Base-by-base conservation (phyloP, 2,797 vertebrate species). In the Aythya fuligula region DNA sequence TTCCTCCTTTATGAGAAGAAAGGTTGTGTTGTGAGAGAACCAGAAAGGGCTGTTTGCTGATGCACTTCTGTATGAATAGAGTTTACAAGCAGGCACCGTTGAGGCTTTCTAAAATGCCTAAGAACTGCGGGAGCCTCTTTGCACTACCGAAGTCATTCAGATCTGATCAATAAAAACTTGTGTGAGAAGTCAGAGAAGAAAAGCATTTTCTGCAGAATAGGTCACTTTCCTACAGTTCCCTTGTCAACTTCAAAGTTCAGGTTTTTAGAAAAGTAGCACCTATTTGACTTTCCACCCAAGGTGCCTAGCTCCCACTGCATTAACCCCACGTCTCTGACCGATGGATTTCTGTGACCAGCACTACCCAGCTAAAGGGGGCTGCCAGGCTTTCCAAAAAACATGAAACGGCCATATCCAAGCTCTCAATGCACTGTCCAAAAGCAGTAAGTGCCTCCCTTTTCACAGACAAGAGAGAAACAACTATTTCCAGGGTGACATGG, bases 241-340 rank as follows among this genome's bases (percentile, higher is more conserved):
- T 87, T 34, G 53, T 25, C 22, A 22, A 45, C 70, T 51, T 67
- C 60, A 47, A 78, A 15, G 66, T 21, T 28, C 45, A 16, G 27
- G 11, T 41, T 43, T 74, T 86, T 58, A 47, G 66, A 84, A 94
- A 86, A 84, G 47, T 57, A 36, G 47, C 53, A 74, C 22, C 65
- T 86, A 39, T 70, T 86, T 84, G 80, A 66, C 84, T 51, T 77
- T 84, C 51, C 34, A 13, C 15, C 45, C 57, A n/a, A 89, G 65
- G 43, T 77, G 73, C 73, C 81, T 5, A 9, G n/a, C 8, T 90
- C 60, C 86, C 4, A 6, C 64, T 73, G n/a, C 36, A 14, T 57
- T 41, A 53, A 28, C 65, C 32, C 36, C 57, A 19, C 0, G 0
- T 41, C 58, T 65, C 67, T 6, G 13, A 61, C 32, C 8, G 57